These are phyloP conservation scores for Sesamia inferens DNA, from an alignment of 2,888 invertebrate genomes.

Conservation along the genomic window DNA sequence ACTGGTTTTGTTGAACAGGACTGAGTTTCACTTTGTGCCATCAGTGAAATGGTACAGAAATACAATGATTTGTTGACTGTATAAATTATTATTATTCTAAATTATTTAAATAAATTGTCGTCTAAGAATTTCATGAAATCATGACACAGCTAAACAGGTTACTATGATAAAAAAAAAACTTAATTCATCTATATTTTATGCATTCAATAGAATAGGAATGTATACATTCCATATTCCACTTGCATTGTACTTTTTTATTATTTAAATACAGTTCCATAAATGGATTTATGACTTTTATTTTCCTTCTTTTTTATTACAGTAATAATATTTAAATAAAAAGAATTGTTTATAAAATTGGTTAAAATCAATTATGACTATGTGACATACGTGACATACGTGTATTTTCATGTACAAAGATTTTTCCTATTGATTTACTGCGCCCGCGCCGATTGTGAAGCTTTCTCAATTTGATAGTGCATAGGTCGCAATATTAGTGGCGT, in stretches of 20 bases:
- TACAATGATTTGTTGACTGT: conserved; percentile 25
- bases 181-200: conserved; percentile 31
- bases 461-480: no score
- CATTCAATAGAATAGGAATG: conserved; percentile 45
- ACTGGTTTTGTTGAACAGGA: conserved; percentile 18
- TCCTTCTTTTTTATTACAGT: neutral
- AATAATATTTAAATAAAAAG: neutral
- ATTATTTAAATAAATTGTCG: conserved; percentile 34
- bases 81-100: conserved; percentile 25
- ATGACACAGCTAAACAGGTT: conserved; percentile 24
- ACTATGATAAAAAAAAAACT: conserved; percentile 13
- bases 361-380: neutral
- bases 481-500: neutral
- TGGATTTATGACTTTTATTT: conserved; percentile 34
- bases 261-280: conserved; percentile 42
- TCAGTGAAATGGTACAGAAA: conserved; percentile 15
- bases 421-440: neutral
- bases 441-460: neutral
- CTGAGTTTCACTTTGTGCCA: conserved; percentile 20
- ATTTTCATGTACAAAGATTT: neutral
- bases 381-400: neutral
- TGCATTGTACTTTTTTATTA: conserved; percentile 41
- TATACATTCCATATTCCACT: conserved; percentile 43
- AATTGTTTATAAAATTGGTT: neutral
- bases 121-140: conserved; percentile 26